A percentile compares a stretch with the other conserved stretches of the same genome.
Conservation (phyloP, 2,797 vertebrate species). For the Alectoris magna region DNA sequence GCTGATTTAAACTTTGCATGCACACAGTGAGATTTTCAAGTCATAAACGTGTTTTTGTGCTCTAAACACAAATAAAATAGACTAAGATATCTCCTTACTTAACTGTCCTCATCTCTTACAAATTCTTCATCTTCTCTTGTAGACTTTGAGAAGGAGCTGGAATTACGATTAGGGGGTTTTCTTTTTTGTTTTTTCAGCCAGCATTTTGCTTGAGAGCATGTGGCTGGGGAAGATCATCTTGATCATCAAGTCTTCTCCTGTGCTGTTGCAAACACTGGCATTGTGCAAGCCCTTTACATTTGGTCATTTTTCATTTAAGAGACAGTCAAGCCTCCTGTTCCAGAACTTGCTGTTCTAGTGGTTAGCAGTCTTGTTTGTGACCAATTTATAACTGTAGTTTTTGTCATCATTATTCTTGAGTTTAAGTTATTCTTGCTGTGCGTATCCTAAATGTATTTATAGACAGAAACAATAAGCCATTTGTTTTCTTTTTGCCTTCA, state of each 20-base stretch:
- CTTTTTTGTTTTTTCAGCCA: not conserved
- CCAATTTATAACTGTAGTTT: not conserved
- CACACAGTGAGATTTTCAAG: not conserved
- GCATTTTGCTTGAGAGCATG: not conserved
- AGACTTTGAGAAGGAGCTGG: not conserved
- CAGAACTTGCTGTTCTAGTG: conserved; percentile 3
- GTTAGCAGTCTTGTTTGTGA: not conserved
- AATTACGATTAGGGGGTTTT: not conserved
- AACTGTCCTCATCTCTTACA: not conserved
- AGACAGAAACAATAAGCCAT: not conserved
- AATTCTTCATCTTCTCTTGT: not conserved
- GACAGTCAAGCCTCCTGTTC: not conserved
- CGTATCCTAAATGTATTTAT: not conserved
- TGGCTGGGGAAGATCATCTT: not conserved
- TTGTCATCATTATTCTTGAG: not conserved
- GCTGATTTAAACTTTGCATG: not conserved
- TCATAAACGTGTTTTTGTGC: not conserved
- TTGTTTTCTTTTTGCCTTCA: not conserved
- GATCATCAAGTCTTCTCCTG: not conserved
- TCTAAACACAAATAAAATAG: not conserved
- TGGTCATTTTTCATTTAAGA: not conserved
- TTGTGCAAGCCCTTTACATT: not conserved
- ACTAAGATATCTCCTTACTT: not conserved
- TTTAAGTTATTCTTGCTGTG: not conserved
- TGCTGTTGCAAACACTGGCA: not conserved